A percentile compares a stretch with the other conserved stretches of the same genome.
phyloP scores from a whole-genome alignment of 2,797 vertebrate species.

The Mallotus villosus region DNA sequence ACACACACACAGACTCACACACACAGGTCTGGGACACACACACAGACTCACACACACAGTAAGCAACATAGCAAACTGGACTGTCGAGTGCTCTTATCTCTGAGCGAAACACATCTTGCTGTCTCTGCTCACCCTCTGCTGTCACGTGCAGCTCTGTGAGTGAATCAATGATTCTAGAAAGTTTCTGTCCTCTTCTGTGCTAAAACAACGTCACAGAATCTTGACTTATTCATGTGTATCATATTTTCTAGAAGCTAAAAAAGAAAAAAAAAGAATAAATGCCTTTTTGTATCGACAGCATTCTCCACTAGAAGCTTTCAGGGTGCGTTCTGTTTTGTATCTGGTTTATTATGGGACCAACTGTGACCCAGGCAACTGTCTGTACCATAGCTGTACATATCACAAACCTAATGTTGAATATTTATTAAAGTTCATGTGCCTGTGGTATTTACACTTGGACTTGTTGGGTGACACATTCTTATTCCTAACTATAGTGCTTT shows the following conservation, averaged over 20 bases:
- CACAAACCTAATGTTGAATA: constrained; percentile 89
- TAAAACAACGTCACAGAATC: constrained; percentile 47
- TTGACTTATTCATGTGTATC: constrained; percentile 62
- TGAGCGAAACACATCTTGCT: too few relatives aligned
- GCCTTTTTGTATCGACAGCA: constrained; percentile 69
- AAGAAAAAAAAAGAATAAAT: constrained; percentile 29
- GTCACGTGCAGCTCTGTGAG: not conserved
- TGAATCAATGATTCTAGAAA: constrained; percentile 30
- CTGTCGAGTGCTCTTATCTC: too few relatives aligned
- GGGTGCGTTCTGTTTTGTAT: constrained; percentile 60
- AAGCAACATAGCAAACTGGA: too few relatives aligned
- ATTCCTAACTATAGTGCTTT: not conserved
- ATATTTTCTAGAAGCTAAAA: constrained; percentile 34
- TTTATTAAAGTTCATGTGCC: constrained; percentile 92
- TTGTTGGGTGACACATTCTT: constrained; percentile 45
- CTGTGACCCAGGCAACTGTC: constrained; percentile 62
- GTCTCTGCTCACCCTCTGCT: not conserved
- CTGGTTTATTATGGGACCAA: constrained; percentile 68
- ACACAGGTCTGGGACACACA: too few relatives aligned
- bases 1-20: too few relatives aligned
- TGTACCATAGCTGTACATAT: constrained; percentile 91
- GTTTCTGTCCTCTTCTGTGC: constrained; percentile 41
- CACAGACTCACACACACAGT: constrained; percentile 9
- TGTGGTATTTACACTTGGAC: constrained; percentile 82
- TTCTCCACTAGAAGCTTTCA: constrained; percentile 65